phyloP scores from a whole-genome alignment of 2,888 invertebrate genomes.

The Uropetala carovei region DNA sequence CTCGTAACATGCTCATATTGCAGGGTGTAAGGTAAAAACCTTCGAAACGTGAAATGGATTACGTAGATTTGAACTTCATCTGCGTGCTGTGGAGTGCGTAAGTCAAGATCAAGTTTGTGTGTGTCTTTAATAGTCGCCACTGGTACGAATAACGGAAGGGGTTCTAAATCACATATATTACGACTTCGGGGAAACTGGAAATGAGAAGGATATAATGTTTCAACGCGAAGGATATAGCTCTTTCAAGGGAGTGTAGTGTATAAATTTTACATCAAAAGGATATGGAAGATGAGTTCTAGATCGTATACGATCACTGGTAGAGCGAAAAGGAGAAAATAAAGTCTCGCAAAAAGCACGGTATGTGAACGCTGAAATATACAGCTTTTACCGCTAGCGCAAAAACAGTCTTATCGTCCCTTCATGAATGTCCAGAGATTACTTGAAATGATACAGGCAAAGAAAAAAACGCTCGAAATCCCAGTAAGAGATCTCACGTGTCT shows the following conservation, averaged over 20 bases:
- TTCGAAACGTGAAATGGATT: too few relatives aligned
- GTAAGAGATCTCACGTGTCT: too few relatives aligned
- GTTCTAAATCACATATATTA: not conserved
- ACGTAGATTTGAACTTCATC: too few relatives aligned
- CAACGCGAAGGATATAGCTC: not conserved
- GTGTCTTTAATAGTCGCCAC: not conserved
- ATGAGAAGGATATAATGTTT: not conserved
- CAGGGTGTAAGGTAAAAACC: too few relatives aligned
- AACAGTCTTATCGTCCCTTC: not conserved
- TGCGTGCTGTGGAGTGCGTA: too few relatives aligned
- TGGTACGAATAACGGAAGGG: not conserved
- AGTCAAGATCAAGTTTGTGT: not conserved
- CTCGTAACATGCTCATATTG: too few relatives aligned
- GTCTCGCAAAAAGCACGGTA: not conserved
- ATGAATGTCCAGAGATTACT: not conserved
- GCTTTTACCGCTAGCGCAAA: not conserved
- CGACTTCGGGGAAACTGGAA: not conserved
- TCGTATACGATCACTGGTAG: not conserved
- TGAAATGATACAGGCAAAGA: not conserved
- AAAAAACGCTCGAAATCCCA: not conserved
- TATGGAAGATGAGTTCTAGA: not conserved
- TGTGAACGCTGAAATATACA: not conserved
- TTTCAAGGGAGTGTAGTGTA: too few relatives aligned
- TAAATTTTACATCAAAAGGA: not conserved
- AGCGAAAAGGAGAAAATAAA: not conserved